Evolutionary conservation across 37 sponge, comb jelly and placozoan species (phyloP), one percentile per base, ranked within the genome.

Genomic region (Diacarnus erythraeanus): DNA sequence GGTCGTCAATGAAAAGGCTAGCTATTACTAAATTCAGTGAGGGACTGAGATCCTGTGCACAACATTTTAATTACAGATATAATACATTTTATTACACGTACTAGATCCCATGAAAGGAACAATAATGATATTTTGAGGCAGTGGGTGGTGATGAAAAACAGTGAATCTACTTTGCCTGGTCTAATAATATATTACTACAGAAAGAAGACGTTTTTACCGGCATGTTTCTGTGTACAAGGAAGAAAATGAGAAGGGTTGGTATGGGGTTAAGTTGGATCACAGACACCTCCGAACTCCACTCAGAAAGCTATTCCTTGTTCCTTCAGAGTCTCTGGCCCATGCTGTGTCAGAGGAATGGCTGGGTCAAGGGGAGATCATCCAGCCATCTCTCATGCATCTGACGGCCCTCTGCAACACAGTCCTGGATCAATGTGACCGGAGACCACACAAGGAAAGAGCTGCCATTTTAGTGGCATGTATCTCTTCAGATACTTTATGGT

Each of bases 261-360:
- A 77, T 71, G 86, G 81, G 12, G 79, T 92, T 3, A 34, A 41
- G 8, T 36, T 92, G 66, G 93, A 92, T 59, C 71, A 76, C 59
- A 76, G 86, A 39, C 38, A 60, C 12, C 77, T 94, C 39, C 85
- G 77, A 15, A 94, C 95, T 17, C 95, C 92, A 23, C 43, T 82
- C 26, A 69, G 75, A 26, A 60, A 72, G 15, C 68, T 65, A 20
- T 79, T 94, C 39, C 33, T 84, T 0, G 79, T 94, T 12, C 92
- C 91, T 5, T 72, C 61, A 43, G 89, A 94, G 64, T 33, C 51
- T 2, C 85, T 94, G 17, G 95, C 95, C 39, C 69, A 85, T 25
- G 92, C 83, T 15, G 86, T 91, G 31, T 89, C 89, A 12, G 77
- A 86, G 42, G 95, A 94, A 77, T 94, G 95, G 95, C 63, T 37